Evolutionary conservation across 2,113 vertebrate species (phyloP).

Genomic region (Prunella fulvescens): DNA sequence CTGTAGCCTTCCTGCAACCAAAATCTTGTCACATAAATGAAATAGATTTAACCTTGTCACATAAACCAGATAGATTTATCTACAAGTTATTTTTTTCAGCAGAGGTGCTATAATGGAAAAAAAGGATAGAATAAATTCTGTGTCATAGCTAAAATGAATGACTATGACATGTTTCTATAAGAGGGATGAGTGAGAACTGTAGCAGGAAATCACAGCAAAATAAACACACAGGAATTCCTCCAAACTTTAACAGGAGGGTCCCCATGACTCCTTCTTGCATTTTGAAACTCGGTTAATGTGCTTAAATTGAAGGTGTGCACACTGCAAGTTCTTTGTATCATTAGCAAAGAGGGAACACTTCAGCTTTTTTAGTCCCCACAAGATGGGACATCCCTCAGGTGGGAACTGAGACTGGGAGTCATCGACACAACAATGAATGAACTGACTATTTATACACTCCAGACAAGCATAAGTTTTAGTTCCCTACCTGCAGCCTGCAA

Average conservation of each 20-base stretch:
- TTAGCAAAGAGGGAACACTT: not conserved
- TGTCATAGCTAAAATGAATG: not conserved
- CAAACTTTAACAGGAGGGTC: not conserved
- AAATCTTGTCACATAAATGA: not conserved
- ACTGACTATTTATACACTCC: not conserved
- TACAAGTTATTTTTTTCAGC: not conserved
- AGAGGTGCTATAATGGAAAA: not conserved
- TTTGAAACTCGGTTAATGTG: not conserved
- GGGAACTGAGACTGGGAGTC: not conserved
- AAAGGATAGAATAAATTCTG: not conserved
- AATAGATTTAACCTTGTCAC: not conserved
- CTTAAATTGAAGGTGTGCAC: not conserved
- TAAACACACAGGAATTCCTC: not conserved
- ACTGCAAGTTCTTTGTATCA: not conserved
- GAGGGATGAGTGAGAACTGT: not conserved
- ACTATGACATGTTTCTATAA: not conserved
- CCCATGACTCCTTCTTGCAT: not conserved
- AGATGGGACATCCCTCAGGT: not conserved
- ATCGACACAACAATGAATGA: not conserved
- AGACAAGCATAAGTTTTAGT: not conserved
- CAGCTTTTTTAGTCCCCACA: accelerated
- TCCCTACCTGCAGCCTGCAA: not conserved
- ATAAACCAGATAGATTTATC: not conserved
- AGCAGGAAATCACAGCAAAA: not conserved
- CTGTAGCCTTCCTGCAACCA: not conserved